phyloP scores from a whole-genome alignment of 1,140 invertebrate species.

The Gonioctena quinquepunctata region DNA sequence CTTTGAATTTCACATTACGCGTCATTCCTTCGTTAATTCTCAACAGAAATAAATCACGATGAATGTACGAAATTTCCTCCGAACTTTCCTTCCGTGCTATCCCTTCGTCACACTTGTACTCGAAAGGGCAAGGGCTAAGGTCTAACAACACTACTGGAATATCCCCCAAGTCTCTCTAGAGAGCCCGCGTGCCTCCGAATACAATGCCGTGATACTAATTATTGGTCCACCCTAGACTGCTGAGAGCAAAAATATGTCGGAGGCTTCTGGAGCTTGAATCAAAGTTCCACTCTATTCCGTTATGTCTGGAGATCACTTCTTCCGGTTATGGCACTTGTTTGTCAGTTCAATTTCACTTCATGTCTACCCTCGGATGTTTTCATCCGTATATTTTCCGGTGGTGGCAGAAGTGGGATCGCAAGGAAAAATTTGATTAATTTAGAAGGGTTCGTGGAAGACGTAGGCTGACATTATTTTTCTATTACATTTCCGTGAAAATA shows the following conservation, averaged over 20 bases:
- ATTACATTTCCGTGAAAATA: too few relatives aligned
- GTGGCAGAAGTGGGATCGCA: background rate
- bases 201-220: background rate
- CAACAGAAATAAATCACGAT: background rate
- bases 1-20: too few relatives aligned
- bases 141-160: background rate
- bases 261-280: too few relatives aligned
- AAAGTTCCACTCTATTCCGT: background rate
- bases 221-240: background rate
- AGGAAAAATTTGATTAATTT: background rate
- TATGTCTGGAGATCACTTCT: background rate
- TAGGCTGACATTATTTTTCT: too few relatives aligned
- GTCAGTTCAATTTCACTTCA: background rate
- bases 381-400: background rate
- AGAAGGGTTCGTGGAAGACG: too few relatives aligned
- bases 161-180: background rate
- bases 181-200: background rate
- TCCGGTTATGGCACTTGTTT: background rate
- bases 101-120: background rate
- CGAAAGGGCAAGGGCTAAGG: too few relatives aligned
- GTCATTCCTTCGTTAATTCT: too few relatives aligned
- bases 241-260: too few relatives aligned
- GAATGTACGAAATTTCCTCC: background rate
- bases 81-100: background rate
- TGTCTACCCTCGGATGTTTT: background rate